A percentile compares a stretch with the other conserved stretches of the same genome.
These are phyloP conservation scores for Rhea americana DNA, from an alignment of 2,113 vertebrate species.

Conservation along the genomic window DNA sequence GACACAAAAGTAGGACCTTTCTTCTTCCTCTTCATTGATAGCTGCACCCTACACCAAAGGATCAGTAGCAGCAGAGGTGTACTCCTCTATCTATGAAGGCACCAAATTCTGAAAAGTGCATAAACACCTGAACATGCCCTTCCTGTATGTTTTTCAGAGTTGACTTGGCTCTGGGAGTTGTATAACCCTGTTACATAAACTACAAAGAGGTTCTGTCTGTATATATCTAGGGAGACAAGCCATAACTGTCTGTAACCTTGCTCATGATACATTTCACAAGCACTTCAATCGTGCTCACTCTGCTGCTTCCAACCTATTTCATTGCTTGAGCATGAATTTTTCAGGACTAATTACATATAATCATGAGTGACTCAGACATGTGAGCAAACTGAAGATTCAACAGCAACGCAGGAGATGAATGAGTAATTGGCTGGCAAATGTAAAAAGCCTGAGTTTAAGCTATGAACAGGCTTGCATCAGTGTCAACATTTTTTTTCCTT, in stretches of 20 bases:
- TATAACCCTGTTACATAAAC: not conserved
- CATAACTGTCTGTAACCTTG: not conserved
- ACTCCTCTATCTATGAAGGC: not conserved
- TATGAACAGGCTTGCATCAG: not conserved
- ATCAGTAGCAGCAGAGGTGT: not conserved
- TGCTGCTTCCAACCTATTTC: not conserved
- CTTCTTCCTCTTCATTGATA: not conserved
- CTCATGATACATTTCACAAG: not conserved
- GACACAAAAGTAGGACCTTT: not conserved
- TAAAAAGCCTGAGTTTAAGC: not conserved
- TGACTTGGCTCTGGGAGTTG: not conserved
- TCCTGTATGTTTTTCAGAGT: not conserved
- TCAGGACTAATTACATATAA: conserved; percentile 49
- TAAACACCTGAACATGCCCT: not conserved
- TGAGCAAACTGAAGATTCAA: not conserved
- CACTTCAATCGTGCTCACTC: conserved; percentile 10
- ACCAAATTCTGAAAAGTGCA: not conserved
- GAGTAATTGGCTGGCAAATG: not conserved
- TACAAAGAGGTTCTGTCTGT: not conserved
- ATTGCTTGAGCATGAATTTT: conserved; percentile 22
- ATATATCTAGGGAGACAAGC: not conserved
- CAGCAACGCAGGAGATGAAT: conserved; percentile 27
- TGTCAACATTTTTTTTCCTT: not conserved
- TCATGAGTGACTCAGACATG: not conserved
- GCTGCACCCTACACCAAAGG: not conserved